Percentiles rank a stretch among this genome's conserved stretches.
These are phyloP conservation scores for Achatina immaculata DNA, from an alignment of 1,140 invertebrate genomes.

Conservation along the genomic window DNA sequence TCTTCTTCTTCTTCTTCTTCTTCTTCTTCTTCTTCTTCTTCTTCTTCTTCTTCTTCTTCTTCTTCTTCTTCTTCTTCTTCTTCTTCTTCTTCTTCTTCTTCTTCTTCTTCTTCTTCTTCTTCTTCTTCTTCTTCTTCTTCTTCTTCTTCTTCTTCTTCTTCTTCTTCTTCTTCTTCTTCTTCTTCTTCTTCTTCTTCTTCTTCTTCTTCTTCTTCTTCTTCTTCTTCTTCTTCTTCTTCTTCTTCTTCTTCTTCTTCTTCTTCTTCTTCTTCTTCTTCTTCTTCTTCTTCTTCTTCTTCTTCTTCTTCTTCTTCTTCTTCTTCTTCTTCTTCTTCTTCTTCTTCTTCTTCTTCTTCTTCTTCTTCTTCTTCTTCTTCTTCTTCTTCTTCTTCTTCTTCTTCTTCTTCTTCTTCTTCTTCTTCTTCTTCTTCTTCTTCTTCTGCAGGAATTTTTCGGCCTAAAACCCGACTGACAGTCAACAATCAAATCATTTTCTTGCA, in stretches of 20 bases:
- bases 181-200: background rate
- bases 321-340: background rate
- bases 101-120: background rate
- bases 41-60: background rate
- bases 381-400: background rate
- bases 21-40: conserved; percentile 9
- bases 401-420: background rate
- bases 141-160: background rate
- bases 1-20: too few relatives aligned
- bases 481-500: too few relatives aligned
- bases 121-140: background rate
- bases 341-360: too few relatives aligned
- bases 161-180: background rate
- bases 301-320: background rate
- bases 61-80: too few relatives aligned
- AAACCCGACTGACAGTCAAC: too few relatives aligned
- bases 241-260: too few relatives aligned
- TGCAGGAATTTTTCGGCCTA: too few relatives aligned
- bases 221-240: background rate
- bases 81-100: background rate
- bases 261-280: background rate
- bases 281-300: conserved; percentile 3
- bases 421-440: background rate
- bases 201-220: too few relatives aligned
- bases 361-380: background rate